Base-by-base conservation (phyloP, 2,888 invertebrate genomes). In the Poecilus cupreus region DNA sequence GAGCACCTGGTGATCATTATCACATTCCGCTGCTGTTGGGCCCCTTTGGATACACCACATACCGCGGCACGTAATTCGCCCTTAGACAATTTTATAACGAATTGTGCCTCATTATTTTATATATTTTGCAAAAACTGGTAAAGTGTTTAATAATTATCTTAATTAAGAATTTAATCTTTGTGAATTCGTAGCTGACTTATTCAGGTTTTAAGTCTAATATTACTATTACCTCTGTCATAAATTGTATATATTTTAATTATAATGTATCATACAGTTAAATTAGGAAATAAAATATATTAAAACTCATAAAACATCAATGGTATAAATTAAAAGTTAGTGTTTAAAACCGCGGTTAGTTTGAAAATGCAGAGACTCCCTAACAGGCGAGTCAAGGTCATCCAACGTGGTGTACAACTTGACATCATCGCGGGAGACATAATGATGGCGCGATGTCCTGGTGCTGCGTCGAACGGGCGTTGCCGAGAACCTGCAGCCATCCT, bases 1-100 rank as follows among this genome's bases (percentile, higher is more conserved):
- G 91, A 26, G 90, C 91, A 80, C 91, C 92, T 3, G 90, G 89
- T 2, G 91, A 93, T 79, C 93, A 94, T 85, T 94, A 95, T 88
- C 95, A 96, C 88, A 93, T 96, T 81, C 95, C 96, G 0, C 88
- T 96, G 64, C 89, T 96, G 20, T 88, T 96, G 20, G 94, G 93
- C 85, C 95, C 95, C 0, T 95, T 91, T 88, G 94, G 95, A 16
- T 96, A 95, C 86, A 92, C 94, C 0, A 96, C 95, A 0, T 96
- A 96, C 87, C 91, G 94, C 85, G 95, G 95, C 79, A 91, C 92
- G 84, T 93, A 90, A 60, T 6, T n/a, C 16, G 16, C 49, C 4
- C 49, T 22, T 24, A 18, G 2, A 11, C 26, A 60, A 26, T 60
- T 60, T 54, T 16, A n/a, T 54, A 11, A 18, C 22, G 57, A 57